These are phyloP conservation scores for Camarhynchus parvulus DNA, from an alignment of 2,113 vertebrate genomes.

Conservation along the genomic window DNA sequence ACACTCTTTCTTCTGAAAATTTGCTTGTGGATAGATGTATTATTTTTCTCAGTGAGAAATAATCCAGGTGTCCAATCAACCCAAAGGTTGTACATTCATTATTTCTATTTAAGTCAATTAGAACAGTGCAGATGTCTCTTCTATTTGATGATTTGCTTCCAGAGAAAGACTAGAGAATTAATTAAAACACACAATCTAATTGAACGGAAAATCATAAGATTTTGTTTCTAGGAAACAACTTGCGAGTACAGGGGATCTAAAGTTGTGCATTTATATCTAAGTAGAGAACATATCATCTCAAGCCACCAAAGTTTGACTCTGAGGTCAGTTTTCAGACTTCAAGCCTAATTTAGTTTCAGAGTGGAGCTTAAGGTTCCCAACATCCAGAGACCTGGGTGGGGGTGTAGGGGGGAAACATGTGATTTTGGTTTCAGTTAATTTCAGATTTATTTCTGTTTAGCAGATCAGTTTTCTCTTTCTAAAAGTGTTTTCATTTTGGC, in stretches of 20 bases:
- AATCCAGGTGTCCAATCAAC: conserved; percentile 33
- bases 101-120: conserved; percentile 37
- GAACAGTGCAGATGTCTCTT: conserved; percentile 13
- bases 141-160: conserved; percentile 25
- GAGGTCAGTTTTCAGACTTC: conserved; percentile 25
- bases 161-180: conserved; percentile 41
- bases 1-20: neutral
- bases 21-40: neutral
- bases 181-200: conserved; percentile 45
- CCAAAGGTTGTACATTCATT: neutral
- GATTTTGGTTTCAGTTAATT: conserved; percentile 57
- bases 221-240: conserved; percentile 60
- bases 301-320: neutral
- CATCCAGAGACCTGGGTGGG: neutral
- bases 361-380: conserved; percentile 19
- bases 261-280: conserved; percentile 13
- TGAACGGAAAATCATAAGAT: neutral
- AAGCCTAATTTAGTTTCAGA: conserved; percentile 8
- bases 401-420: neutral
- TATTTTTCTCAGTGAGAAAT: conserved; percentile 29
- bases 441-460: conserved; percentile 63
- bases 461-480: conserved; percentile 63
- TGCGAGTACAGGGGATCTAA: neutral
- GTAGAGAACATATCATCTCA: neutral
- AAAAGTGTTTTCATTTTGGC: conserved; percentile 58